phyloP scores from a whole-genome alignment of 92 coral and sea anemone species.

The Paramuricea clavata region DNA sequence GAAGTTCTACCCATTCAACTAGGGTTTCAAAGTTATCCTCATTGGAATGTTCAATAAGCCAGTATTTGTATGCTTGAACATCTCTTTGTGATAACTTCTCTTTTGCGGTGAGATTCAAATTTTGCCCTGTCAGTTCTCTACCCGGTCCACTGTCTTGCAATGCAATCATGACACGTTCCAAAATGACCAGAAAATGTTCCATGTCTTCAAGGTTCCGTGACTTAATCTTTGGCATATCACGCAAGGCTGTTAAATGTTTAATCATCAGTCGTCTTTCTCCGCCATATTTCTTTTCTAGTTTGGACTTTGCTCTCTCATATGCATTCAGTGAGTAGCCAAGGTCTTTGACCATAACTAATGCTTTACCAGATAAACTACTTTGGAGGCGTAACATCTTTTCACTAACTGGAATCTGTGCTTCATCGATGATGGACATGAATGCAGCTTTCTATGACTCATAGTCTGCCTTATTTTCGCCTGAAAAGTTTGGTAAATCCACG shows the following conservation, averaged over 20 bases:
- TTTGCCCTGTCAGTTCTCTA: conserved; percentile 48
- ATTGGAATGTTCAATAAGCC: conserved; percentile 62
- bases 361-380: conserved; percentile 11
- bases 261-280: conserved; percentile 54
- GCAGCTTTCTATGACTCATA: conserved; percentile 69
- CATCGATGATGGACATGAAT: conserved; percentile 52
- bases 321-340: conserved; percentile 30
- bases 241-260: conserved; percentile 27
- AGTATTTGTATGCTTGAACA: conserved; percentile 67
- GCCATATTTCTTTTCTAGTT: conserved; percentile 41
- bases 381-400: conserved; percentile 49
- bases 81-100: conserved; percentile 67
- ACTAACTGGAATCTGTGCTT: conserved; percentile 55
- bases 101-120: conserved; percentile 62
- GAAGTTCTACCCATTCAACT: conserved; percentile 63
- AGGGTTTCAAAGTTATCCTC: conserved; percentile 57
- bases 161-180: conserved; percentile 43
- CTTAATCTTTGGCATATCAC: conserved; percentile 40
- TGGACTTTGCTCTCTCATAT: conserved; percentile 23
- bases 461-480: conserved; percentile 59
- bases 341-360: conserved; percentile 14
- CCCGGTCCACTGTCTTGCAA: conserved; percentile 53
- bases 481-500: conserved; percentile 63
- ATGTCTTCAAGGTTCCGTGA: conserved; percentile 34
- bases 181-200: conserved; percentile 15